Evolutionary conservation across 2,888 invertebrate genomes (phyloP), one percentile per base, ranked within the genome.

Genomic region (Rotaria socialis): DNA sequence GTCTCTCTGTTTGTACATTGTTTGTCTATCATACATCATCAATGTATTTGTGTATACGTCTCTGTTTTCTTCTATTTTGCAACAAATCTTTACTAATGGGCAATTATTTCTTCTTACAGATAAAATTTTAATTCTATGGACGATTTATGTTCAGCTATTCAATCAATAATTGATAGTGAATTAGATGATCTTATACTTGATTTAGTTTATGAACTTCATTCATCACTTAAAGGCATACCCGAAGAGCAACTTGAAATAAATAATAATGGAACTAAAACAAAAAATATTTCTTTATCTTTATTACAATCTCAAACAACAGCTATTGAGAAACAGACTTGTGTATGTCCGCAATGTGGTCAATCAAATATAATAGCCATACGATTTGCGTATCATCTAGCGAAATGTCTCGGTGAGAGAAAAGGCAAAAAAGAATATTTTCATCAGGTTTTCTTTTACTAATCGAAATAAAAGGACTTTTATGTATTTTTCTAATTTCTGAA

Each of bases 301-400:
- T 43, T 47, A 80, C 10, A 8, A n/a, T n/a, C 11, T 47, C 80
- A 47, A 24, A n/a, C 80, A 80, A 80, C 47, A 80, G 11, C 43
- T 22, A 80, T 80, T 47, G 80, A 43, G 24, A 80, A 80, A 80
- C n/a, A 47, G 11, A 80, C 80, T 47, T 43, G 47, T 80, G 24
- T 47, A 19, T 80, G 80, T 47, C 80, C 80, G 2, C 80, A 80
- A 8, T 80, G 80, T 80, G 80, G 80, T 24, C 80, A 80, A 80
- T 47, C 43, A n/a, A 80, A 80, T 47, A 80, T 80, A 14, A 47
- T 80, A 24, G 80, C 80, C 22, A 80, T 80, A 80, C 80, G 80
- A 47, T 80, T 80, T 47, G 80, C 80, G n/a, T 80, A 80, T 80
- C 80, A 80, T 80, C n/a, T 80, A 80, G 80, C 80, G 11, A 80